Percentiles rank a stretch among this genome's conserved stretches.
Evolutionary conservation across 2,888 invertebrate species (phyloP).

Genomic region (Cotesia congregata): DNA sequence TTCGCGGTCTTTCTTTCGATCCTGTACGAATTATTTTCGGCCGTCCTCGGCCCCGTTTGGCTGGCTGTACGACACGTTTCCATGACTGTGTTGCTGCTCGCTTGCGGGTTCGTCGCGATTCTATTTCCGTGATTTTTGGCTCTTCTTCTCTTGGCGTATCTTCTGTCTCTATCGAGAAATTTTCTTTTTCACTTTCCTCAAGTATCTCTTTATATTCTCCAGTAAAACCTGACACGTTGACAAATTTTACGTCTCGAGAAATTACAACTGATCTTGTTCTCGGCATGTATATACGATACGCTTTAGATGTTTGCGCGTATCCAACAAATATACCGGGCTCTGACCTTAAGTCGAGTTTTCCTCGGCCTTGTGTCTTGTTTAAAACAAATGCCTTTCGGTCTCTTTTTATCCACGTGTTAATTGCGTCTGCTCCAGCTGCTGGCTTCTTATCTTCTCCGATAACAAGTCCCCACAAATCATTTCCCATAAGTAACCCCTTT

Average conservation of each 20-base stretch:
- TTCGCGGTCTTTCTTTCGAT: slow-evolving; percentile 35
- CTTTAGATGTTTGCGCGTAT: slow-evolving; percentile 38
- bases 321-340: slow-evolving; percentile 35
- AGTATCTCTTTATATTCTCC: slow-evolving; percentile 21
- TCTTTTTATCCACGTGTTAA: too few species aligned
- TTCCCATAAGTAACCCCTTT: too few species aligned
- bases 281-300: slow-evolving; percentile 40
- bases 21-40: slow-evolving; percentile 39
- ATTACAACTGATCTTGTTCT: slow-evolving; percentile 24
- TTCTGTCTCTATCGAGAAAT: background rate
- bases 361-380: slow-evolving; percentile 31
- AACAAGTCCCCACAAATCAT: too few species aligned
- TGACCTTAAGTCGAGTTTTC: slow-evolving; percentile 35
- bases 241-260: slow-evolving; percentile 38
- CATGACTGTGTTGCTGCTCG: slow-evolving; percentile 29
- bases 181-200: background rate
- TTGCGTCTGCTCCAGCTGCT: too few species aligned
- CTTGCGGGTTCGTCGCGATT: slow-evolving; percentile 13
- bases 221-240: slow-evolving; percentile 2
- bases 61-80: slow-evolving; percentile 14
- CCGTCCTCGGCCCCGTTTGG: slow-evolving; percentile 39
- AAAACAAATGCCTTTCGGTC: slow-evolving; percentile 5
- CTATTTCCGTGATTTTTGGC: background rate
- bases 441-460: too few species aligned
- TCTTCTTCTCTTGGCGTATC: slow-evolving; percentile 1